Evolutionary conservation across 2,888 invertebrate species (phyloP), one percentile per base, ranked within the genome.

Genomic region (Chesias legatella): DNA sequence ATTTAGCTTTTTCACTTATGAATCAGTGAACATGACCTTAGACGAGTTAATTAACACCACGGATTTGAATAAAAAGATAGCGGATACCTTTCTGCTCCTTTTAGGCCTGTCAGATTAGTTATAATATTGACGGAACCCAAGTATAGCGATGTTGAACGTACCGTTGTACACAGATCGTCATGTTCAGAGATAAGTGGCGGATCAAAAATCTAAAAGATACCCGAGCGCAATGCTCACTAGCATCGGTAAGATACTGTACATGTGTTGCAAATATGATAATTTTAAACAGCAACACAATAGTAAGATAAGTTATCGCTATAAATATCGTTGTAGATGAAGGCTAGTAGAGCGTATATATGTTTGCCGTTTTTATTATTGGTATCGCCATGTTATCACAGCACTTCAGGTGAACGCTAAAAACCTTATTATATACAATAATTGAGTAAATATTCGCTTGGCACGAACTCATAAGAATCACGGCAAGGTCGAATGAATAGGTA

Each of bases 401-500:
- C 10, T 36, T 24, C 42, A 39, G 13, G 24, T 30, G 21, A 29
- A 30, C 42, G 37, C 39, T 40, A 47, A 35, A 53, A 39, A 60
- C 54, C 43, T 54, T 52, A 51, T 44, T n/a, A 5, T 0, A 6
- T 10, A 25, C 35, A 10, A 7, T 1, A 6, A 33, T 48, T 44
- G 33, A 46, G 53, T 43, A 44, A 46, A 51, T 51, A 58, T 53
- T 65, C 23, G 48, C 36, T 34, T 35, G 25, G 43, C 46, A 33
- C 37, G 30, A 33, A 42, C 40, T 43, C 33, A 43, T 36, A 33
- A 32, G 51, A 56, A 55, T 58, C 53, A 53, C 37, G 41, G 45
- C 56, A 62, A 67, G 67, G 69, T 63, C 60, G 56, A 52, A 53
- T 51, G 51, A 62, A 61, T 60, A 51, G 56, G 63, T 72, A 66